Evolutionary conservation across 2,888 invertebrate species (phyloP).

Genomic region (Yponomeuta cagnagella): DNA sequence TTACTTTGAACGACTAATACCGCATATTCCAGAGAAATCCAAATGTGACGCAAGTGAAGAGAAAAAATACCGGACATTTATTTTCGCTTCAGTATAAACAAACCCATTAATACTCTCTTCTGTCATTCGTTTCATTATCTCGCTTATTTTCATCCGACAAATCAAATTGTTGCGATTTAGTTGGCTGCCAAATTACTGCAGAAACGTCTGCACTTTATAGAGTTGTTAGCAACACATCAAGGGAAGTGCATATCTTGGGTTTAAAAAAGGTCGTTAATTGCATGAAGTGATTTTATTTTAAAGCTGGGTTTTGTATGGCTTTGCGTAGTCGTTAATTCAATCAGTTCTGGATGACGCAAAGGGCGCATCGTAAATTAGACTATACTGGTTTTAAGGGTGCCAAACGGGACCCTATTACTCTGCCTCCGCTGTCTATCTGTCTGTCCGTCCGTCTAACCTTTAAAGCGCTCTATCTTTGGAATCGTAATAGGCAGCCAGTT

Average conservation of each 20-base stretch:
- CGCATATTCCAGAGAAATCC: background rate
- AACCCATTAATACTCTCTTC: background rate
- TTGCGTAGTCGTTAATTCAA: no score
- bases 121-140: background rate
- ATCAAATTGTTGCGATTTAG: background rate
- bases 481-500: no score
- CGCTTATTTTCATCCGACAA: background rate
- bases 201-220: background rate
- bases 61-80: background rate
- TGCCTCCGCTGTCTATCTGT: no score
- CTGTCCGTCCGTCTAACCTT: no score
- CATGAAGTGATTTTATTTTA: no score
- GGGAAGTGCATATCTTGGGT: background rate
- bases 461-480: no score
- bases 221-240: background rate
- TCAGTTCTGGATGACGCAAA: no score
- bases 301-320: no score
- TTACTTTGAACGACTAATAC: background rate
- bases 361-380: no score
- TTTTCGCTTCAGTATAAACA: background rate
- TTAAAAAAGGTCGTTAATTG: background rate
- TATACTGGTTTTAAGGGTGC: no score
- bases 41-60: background rate
- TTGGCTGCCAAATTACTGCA: background rate
- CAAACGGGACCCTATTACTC: no score